phyloP scores from a whole-genome alignment of 2,888 invertebrate genomes.

The Drymonia ruficornis region DNA sequence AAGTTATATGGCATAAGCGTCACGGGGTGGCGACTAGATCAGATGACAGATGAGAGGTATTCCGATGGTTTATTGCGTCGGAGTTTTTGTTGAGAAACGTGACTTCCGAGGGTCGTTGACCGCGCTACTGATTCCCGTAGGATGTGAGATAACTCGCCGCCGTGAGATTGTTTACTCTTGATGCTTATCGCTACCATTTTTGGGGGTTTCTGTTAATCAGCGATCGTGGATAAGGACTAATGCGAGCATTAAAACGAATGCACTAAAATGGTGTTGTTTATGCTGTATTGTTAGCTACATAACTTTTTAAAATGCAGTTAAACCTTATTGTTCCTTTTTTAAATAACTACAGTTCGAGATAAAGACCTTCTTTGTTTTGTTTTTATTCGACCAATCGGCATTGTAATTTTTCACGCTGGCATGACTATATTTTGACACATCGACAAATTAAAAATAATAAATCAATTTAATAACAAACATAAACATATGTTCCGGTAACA shows the following conservation, averaged over 20 bases:
- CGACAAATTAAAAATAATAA: conserved; percentile 21
- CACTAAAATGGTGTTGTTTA: conserved; percentile 30
- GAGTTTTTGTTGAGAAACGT: conserved; percentile 67
- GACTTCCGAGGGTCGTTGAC: conserved; percentile 67
- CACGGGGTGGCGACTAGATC: conserved; percentile 67
- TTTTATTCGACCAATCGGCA: neutral
- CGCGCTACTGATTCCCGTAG: conserved; percentile 69
- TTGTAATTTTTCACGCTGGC: conserved; percentile 13
- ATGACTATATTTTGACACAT: conserved; percentile 16
- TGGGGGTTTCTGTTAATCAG: conserved; percentile 47
- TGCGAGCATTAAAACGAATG: conserved; percentile 32
- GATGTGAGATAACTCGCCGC: conserved; percentile 57
- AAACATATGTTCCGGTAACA: conserved; percentile 46
- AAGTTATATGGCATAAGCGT: conserved; percentile 69
- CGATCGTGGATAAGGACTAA: conserved; percentile 43
- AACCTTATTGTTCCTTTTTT: neutral
- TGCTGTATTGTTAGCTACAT: neutral
- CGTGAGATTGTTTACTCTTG: conserved; percentile 61
- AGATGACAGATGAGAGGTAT: conserved; percentile 76
- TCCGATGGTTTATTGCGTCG: conserved; percentile 70
- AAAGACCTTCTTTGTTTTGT: neutral
- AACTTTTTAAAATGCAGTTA: neutral
- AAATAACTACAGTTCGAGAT: neutral
- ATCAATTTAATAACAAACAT: conserved; percentile 32
- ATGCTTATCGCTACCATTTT: conserved; percentile 64